Evolutionary conservation across 2,888 invertebrate genomes (phyloP), one percentile per base, ranked within the genome.

Genomic region (Melitaea athalia): DNA sequence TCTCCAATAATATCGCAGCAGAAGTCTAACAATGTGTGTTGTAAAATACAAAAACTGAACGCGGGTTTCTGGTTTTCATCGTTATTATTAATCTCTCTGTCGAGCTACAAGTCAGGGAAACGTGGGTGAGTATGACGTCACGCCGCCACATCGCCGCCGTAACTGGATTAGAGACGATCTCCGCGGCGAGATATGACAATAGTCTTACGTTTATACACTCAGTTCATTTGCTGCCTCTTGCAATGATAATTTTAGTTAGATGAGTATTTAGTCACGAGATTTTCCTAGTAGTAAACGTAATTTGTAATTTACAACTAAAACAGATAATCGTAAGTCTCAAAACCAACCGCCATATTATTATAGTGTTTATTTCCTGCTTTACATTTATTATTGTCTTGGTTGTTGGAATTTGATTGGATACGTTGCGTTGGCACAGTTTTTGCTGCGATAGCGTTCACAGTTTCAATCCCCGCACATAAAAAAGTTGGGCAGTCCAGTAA

Each of bases 121-220:
- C 53, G 1, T 24, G 24, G 12, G 31, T 15, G 38, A 61, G 50
- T 50, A 62, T 62, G 33, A 38, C 50, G n/a, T 8, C 38, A 0
- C 10, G n/a, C 11, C 49, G 47, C 49, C 62, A 62, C 62, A 62
- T 62, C 50, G 50, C 62, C 62, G n/a, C 33, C 17, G 38, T 62
- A 62, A 50, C 50, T 62, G 33, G 50, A 50, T 62, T 38, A 62
- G 50, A 5, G 12, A 62, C 50, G 33, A 62, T 38, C 50, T 50
- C 38, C 15, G 14, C 33, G 24, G 5, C 38, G 38, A 50, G 62
- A 62, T n/a, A 57, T 15, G 57, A 57, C 42, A 57, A 38, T 53
- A 10, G 24, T 38, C 38, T 38, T 38, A 38, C 38, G 4, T 38
- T 38, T 38, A 38, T 38, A 5, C 4, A 38, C 38, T 38, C 8